These are phyloP conservation scores for Eupeodes latifasciatus DNA, from an alignment of 2,888 invertebrate genomes.

Conservation along the genomic window DNA sequence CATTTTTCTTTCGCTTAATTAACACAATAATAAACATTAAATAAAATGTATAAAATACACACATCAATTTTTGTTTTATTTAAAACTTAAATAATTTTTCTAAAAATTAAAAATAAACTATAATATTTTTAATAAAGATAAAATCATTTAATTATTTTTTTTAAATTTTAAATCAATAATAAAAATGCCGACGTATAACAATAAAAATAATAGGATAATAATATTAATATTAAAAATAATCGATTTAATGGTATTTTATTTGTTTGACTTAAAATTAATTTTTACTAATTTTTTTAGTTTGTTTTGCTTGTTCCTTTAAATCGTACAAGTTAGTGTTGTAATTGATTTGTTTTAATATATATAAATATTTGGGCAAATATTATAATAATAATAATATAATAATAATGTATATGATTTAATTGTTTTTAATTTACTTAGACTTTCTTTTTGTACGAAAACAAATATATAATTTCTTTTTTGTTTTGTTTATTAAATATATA, in stretches of 20 bases:
- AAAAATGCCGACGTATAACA: conserved; percentile 52
- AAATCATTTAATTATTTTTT: conserved; percentile 13
- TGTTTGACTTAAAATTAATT: conserved; percentile 62
- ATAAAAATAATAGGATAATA: conserved; percentile 15
- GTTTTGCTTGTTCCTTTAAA: conserved; percentile 44
- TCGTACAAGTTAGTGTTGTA: conserved; percentile 57
- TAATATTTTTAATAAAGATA: conserved; percentile 19
- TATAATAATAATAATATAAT: conserved; percentile 42
- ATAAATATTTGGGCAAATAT: conserved; percentile 72
- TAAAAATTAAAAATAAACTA: conserved; percentile 45
- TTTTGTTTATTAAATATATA: conserved; percentile 30
- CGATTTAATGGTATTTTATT: conserved; percentile 19
- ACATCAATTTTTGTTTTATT: conserved; percentile 7
- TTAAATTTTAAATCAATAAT: not conserved
- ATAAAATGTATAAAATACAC: conserved; percentile 28
- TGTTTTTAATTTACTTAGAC: conserved; percentile 23
- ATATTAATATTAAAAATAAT: conserved; percentile 9
- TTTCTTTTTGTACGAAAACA: conserved; percentile 68
- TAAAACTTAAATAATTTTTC: conserved; percentile 21
- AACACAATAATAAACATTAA: conserved; percentile 24
- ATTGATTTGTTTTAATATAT: conserved; percentile 46
- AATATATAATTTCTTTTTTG: conserved; percentile 12
- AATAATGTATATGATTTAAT: conserved; percentile 41
- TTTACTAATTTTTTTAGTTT: conserved; percentile 51
- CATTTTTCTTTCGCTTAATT: conserved; percentile 8